phyloP scores from a whole-genome alignment of 2,113 vertebrate genomes.

The Heptranchias perlo region DNA sequence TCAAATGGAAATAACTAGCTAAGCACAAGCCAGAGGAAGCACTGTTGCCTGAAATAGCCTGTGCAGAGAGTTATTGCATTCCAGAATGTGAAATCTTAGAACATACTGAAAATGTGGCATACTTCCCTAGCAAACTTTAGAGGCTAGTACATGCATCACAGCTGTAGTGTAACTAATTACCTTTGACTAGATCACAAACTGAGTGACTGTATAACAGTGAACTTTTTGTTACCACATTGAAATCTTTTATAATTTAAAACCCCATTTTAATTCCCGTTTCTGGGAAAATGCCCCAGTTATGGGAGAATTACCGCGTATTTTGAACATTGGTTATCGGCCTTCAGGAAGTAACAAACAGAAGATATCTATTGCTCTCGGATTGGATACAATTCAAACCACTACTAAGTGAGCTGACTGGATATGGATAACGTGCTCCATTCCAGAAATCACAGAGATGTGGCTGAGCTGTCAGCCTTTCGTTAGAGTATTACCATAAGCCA shows the following conservation, averaged over 20 bases:
- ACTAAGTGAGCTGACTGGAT: not conserved
- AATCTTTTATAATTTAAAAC: not conserved
- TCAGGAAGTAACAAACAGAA: not conserved
- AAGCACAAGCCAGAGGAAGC: constrained; percentile 56
- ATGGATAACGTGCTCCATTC: not conserved
- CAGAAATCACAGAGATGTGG: not conserved
- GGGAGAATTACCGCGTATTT: not conserved
- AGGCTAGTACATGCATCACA: not conserved
- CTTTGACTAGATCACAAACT: constrained; percentile 3
- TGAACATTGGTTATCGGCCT: not conserved
- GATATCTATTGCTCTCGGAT: not conserved
- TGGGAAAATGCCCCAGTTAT: not conserved
- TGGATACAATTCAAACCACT: not conserved
- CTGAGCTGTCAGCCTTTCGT: not conserved
- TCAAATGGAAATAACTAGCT: constrained; percentile 52
- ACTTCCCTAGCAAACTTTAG: not conserved
- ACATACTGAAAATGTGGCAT: constrained; percentile 36
- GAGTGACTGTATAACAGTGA: not conserved
- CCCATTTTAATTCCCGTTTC: not conserved
- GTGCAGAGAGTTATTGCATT: constrained; percentile 43
- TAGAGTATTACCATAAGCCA: not conserved
- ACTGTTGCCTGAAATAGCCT: constrained; percentile 54
- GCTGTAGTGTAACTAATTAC: not conserved
- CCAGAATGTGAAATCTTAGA: constrained; percentile 41
- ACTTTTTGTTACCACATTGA: not conserved